Evolutionary conservation across 1,140 invertebrate species (phyloP), one percentile per base, ranked within the genome.

Genomic region (Drosophila pallidifrons): DNA sequence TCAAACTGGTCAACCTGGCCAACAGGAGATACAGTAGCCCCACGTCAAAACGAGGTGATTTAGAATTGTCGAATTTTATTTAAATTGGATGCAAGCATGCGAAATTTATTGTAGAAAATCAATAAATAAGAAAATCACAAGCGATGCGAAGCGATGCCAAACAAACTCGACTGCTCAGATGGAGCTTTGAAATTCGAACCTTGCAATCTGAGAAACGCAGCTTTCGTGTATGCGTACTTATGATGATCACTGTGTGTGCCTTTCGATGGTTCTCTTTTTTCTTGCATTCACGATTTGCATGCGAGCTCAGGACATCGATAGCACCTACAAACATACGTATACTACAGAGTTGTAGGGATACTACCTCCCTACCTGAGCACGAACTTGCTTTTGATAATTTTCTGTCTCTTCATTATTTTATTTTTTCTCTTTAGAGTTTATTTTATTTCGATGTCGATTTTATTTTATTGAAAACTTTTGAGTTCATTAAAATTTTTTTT

Each of bases 1-100:
- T 59, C 10, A 38, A 55, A 49, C 52, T 41, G 55, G 58, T 69
- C 41, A 60, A 38, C 32, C 67, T 63, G 59, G 25, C 45, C 25
- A 75, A 45, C 65, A 54, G 43, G 46, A 41, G 78, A 77, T 69
- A 89, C 86, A 91, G 82, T 91, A 90, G 90, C 85, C 82, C 81
- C 91, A 91, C 91, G 90, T 91, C 90, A 91, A 91, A 91, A 91
- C 78, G 86, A 86, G 87, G 89, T 92, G 91, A 92, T 92, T 92
- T 92, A 92, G 91, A 91, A 88, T 92, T 92, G 87, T 91, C 89
- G 91, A 92, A 92, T 92, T 91, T 91, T 92, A 92, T 92, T 92
- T 92, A 92, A 92, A 92, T 92, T 92, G 91, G 91, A 88, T 88
- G 87, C 90, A 91, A 91, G 91, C 90, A 91, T 91, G 90, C 90